Evolutionary conservation across 2,113 vertebrate species (phyloP).

Genomic region (Gadus macrocephalus): DNA sequence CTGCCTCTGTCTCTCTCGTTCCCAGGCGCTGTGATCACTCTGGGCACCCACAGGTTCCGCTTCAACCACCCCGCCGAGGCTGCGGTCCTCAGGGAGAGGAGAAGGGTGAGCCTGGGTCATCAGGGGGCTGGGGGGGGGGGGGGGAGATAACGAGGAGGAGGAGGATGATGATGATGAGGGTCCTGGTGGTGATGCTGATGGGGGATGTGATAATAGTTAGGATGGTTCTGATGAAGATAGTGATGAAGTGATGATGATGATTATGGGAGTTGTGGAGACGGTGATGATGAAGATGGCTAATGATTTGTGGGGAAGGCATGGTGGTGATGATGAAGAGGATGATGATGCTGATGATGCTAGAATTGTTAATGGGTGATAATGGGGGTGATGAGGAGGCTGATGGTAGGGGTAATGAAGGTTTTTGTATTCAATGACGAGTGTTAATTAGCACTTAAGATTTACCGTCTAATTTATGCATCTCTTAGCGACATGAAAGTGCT

Average conservation of each 20-base stretch:
- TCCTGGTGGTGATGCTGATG: no score
- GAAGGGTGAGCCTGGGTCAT: slow-evolving; percentile 75
- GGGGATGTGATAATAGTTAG: background rate
- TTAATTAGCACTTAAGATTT: no score
- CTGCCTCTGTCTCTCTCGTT: slow-evolving; percentile 19
- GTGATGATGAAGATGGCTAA: slow-evolving; percentile 15
- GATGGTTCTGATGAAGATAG: background rate
- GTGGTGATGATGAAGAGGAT: background rate
- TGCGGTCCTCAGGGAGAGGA: slow-evolving; percentile 81
- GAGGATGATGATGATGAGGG: background rate
- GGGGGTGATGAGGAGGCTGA: background rate
- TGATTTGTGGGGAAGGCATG: background rate
- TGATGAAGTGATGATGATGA: background rate
- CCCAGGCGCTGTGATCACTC: slow-evolving; percentile 84
- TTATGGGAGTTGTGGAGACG: slow-evolving; percentile 9
- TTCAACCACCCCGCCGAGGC: slow-evolving; percentile 97
- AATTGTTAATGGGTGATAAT: background rate
- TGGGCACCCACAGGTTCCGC: slow-evolving; percentile 88
- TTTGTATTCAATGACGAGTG: no score
- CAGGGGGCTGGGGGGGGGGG: background rate
- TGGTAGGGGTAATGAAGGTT: no score
- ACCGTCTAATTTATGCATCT: no score
- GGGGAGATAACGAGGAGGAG: background rate
- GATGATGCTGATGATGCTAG: background rate
- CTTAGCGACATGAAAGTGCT: no score